Conservation (phyloP, 2,113 vertebrate species). For the Piaya cayana region DNA sequence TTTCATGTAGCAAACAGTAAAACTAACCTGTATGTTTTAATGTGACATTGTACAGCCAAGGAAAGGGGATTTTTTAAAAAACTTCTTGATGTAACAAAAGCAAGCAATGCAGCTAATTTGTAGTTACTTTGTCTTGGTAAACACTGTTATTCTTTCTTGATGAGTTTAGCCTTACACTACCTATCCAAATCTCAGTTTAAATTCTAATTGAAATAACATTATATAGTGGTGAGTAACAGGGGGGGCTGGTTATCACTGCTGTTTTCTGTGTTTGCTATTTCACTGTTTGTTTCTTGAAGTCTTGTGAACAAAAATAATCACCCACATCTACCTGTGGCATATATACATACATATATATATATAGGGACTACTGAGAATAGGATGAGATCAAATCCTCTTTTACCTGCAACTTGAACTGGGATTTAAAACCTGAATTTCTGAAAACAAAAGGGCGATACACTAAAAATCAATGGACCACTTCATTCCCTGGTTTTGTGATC, state of each 20-base stretch:
- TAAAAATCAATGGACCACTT: constrained; percentile 54
- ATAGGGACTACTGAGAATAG: not conserved
- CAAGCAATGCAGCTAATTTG: not conserved
- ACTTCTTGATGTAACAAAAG: not conserved
- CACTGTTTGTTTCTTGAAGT: not conserved
- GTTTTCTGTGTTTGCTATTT: not conserved
- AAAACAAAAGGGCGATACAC: not conserved
- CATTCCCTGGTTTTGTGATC: constrained; percentile 32
- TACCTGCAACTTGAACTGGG: not conserved
- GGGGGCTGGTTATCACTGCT: not conserved
- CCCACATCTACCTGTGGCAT: not conserved
- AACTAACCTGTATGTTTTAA: constrained; percentile 70
- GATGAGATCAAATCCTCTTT: not conserved
- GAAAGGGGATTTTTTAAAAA: constrained; percentile 21
- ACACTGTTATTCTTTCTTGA: not conserved
- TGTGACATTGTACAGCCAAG: constrained; percentile 13
- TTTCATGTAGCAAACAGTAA: constrained; percentile 63
- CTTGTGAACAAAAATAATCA: not conserved
- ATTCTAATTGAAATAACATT: not conserved
- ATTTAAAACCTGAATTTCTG: constrained; percentile 8
- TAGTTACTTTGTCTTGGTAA: not conserved
- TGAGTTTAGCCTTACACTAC: not conserved
- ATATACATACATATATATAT: not conserved
- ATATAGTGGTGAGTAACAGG: not conserved
- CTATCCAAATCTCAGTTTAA: not conserved